phyloP scores from a whole-genome alignment of 37 sponge, comb jelly and placozoan genomes.

The Dysidea cf. avara region DNA sequence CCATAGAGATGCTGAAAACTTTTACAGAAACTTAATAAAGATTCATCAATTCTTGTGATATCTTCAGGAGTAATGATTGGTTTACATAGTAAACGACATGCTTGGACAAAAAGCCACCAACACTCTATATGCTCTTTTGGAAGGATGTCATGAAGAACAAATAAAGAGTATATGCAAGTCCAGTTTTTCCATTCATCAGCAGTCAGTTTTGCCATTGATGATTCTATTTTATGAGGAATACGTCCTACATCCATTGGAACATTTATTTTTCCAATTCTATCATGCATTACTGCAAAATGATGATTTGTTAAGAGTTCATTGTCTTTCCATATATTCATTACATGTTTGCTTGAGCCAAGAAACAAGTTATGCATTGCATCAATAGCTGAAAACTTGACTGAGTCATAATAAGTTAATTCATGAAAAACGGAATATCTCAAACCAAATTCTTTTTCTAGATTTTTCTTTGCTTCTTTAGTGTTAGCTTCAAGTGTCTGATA shows the following conservation, averaged over 20 bases:
- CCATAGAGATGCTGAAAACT: constrained; percentile 23
- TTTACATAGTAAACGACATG: constrained; percentile 1
- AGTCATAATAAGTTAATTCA: constrained; percentile 33
- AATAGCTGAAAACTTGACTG: constrained; percentile 23
- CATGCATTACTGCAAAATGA: constrained; percentile 14
- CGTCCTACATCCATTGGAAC: constrained; percentile 21
- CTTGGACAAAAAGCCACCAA: constrained; percentile 41
- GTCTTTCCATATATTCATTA: constrained; percentile 24
- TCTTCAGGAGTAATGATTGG: constrained; percentile 8
- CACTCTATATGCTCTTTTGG: constrained; percentile 5
- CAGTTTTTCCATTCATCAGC: constrained; percentile 55
- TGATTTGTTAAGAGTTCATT: background rate
- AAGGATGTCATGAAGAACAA: constrained; percentile 14
- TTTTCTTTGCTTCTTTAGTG: constrained; percentile 6
- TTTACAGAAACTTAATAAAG: constrained; percentile 19
- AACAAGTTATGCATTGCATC: constrained; percentile 66
- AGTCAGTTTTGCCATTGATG: constrained; percentile 26
- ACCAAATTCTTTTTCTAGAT: constrained; percentile 22
- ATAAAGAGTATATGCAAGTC: constrained; percentile 11
- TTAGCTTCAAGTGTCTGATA: background rate
- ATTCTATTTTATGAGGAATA: constrained; percentile 26
- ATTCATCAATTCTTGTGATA: constrained; percentile 15
- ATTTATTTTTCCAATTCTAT: constrained; percentile 4
- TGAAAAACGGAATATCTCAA: constrained; percentile 42
- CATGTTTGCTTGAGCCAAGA: constrained; percentile 31